Conservation (phyloP, 2,888 invertebrate species). For the Drosophila anomalata region DNA sequence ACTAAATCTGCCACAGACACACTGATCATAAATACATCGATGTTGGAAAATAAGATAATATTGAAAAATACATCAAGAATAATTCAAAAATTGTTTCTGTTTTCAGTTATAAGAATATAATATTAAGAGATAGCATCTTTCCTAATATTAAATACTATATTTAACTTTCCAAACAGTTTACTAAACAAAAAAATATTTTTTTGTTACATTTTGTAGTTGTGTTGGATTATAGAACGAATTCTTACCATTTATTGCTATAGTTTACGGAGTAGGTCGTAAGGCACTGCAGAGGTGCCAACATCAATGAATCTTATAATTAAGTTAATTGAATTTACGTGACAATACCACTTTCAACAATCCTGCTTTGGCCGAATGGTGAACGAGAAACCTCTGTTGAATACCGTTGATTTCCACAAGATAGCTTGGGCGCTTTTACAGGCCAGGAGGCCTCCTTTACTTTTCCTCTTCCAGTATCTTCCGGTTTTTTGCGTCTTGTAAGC, state of each 20-base stretch:
- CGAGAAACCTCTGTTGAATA: conserved; percentile 38
- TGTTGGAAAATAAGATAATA: not conserved
- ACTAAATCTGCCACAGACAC: conserved; percentile 9
- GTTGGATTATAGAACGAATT: too few relatives aligned
- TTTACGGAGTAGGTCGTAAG: not conserved
- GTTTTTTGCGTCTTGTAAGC: conserved; percentile 29
- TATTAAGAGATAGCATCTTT: not conserved
- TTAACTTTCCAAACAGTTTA: too few relatives aligned
- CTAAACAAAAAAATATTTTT: too few relatives aligned
- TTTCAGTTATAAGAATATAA: not conserved
- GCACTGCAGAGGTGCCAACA: conserved; percentile 67
- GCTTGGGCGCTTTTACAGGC: conserved; percentile 25
- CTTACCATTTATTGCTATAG: too few relatives aligned
- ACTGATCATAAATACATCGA: not conserved
- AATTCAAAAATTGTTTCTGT: not conserved
- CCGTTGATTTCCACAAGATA: conserved; percentile 67
- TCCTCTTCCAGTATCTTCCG: not conserved
- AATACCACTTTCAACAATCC: conserved; percentile 68
- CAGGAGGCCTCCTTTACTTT: not conserved
- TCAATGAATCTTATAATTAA: conserved; percentile 74
- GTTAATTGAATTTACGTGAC: conserved; percentile 78
- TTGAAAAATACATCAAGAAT: not conserved
- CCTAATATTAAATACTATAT: too few relatives aligned
- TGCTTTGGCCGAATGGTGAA: conserved; percentile 13
- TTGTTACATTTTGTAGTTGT: too few relatives aligned